Percentiles rank a stretch among this genome's conserved stretches.
phyloP scores from a whole-genome alignment of 2,888 invertebrate genomes.

The Tachystola acroxantha region DNA sequence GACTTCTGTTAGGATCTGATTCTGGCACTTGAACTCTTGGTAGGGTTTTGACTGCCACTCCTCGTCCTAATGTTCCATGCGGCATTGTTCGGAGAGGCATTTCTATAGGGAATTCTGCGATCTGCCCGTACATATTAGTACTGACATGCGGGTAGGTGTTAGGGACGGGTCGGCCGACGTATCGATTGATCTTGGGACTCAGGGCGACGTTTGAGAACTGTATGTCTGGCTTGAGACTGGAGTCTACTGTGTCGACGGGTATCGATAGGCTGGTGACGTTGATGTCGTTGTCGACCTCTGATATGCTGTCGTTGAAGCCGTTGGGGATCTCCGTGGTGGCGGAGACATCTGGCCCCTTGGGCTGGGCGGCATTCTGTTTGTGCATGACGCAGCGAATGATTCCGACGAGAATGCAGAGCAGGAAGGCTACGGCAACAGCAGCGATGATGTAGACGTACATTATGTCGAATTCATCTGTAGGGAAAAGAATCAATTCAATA shows the following conservation, averaged over 20 bases:
- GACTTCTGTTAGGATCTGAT: slow-evolving; percentile 76
- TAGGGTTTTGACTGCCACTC: slow-evolving; percentile 66
- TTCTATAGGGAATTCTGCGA: slow-evolving; percentile 72
- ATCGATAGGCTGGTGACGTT: slow-evolving; percentile 83
- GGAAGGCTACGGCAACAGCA: slow-evolving; percentile 83
- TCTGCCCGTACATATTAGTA: slow-evolving; percentile 74
- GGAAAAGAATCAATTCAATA: not conserved
- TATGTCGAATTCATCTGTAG: slow-evolving; percentile 85
- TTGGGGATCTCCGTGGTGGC: slow-evolving; percentile 88
- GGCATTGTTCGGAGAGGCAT: slow-evolving; percentile 72
- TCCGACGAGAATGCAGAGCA: slow-evolving; percentile 85
- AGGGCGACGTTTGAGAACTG: slow-evolving; percentile 65
- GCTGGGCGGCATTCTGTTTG: slow-evolving; percentile 80
- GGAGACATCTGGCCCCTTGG: slow-evolving; percentile 83
- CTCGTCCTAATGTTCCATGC: slow-evolving; percentile 65
- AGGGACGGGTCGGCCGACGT: slow-evolving; percentile 67
- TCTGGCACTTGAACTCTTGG: slow-evolving; percentile 69
- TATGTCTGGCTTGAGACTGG: slow-evolving; percentile 63
- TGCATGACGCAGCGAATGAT: slow-evolving; percentile 84
- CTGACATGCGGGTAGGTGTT: slow-evolving; percentile 72
- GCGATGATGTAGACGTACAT: slow-evolving; percentile 91
- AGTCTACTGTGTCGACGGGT: slow-evolving; percentile 76
- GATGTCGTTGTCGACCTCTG: slow-evolving; percentile 89
- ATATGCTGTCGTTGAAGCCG: slow-evolving; percentile 92
- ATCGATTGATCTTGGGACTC: slow-evolving; percentile 70